phyloP scores from a whole-genome alignment of 2,113 vertebrate genomes.

The Condylura cristata region DNA sequence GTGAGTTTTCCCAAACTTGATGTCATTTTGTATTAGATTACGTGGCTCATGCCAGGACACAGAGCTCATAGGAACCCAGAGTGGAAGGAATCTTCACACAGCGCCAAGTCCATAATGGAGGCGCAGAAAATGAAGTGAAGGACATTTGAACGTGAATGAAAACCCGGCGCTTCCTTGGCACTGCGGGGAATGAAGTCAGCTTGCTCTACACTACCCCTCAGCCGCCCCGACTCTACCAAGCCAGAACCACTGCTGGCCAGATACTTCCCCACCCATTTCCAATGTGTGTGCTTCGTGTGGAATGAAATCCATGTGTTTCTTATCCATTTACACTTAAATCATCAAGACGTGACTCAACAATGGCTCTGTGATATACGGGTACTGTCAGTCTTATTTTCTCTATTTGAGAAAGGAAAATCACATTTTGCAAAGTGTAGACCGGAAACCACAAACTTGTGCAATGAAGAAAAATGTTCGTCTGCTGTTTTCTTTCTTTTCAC shows the following conservation, averaged over 20 bases:
- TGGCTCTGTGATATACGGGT: slow-evolving; percentile 35
- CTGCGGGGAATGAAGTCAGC: background rate
- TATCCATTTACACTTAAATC: slow-evolving; percentile 62
- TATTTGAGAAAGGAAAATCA: slow-evolving; percentile 60
- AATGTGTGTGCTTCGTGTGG: background rate
- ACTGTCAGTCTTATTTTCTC: background rate
- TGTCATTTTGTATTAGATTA: slow-evolving; percentile 71
- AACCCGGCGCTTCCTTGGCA: slow-evolving; percentile 2
- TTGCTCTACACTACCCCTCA: slow-evolving; percentile 11
- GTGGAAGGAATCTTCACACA: slow-evolving; percentile 60
- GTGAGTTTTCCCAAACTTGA: slow-evolving; percentile 58
- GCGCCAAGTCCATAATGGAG: slow-evolving; percentile 61
- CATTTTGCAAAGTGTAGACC: slow-evolving; percentile 58
- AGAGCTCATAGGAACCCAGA: slow-evolving; percentile 45
- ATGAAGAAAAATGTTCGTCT: slow-evolving; percentile 33
- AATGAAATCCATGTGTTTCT: slow-evolving; percentile 56
- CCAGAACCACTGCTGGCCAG: slow-evolving; percentile 21
- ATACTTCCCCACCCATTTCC: background rate
- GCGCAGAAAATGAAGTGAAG: background rate
- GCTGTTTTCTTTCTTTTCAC: slow-evolving; percentile 53
- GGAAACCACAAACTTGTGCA: slow-evolving; percentile 66
- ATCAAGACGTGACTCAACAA: slow-evolving; percentile 46
- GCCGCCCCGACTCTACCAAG: background rate
- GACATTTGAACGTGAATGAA: slow-evolving; percentile 44
- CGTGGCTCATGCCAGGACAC: slow-evolving; percentile 41